Conservation (phyloP, 2,888 invertebrate species). For the Macrosiphum euphorbiae region DNA sequence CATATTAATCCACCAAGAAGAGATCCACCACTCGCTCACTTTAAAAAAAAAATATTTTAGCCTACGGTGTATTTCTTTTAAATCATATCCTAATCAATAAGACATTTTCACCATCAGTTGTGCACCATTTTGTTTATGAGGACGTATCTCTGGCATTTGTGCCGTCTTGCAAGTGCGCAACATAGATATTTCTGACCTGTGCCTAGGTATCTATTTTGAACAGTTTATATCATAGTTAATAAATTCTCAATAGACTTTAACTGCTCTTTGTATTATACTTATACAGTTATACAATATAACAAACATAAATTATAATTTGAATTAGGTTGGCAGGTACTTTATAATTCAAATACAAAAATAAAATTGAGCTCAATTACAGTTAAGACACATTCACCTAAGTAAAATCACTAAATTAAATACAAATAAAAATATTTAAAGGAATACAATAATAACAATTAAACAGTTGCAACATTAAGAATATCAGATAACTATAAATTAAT, state of each 20-base stretch:
- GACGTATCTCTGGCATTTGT: no score
- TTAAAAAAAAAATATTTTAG: no score
- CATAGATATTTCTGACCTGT: no score
- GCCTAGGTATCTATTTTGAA: background rate
- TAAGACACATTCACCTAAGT: background rate
- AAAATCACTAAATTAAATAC: slow-evolving; percentile 34
- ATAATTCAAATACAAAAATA: background rate
- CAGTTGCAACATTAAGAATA: background rate
- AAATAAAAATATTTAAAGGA: slow-evolving; percentile 30
- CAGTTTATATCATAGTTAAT: background rate
- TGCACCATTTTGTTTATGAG: no score
- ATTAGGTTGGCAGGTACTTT: background rate
- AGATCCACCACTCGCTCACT: no score
- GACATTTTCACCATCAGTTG: no score
- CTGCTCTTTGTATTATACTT: background rate
- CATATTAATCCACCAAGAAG: no score
- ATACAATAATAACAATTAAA: background rate
- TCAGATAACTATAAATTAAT: background rate
- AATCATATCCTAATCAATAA: no score
- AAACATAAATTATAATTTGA: background rate
- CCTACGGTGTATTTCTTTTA: no score
- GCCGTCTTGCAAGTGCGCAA: no score
- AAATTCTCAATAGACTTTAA: background rate
- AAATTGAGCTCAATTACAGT: background rate
- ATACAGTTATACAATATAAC: background rate